Evolutionary conservation across 2,888 invertebrate species (phyloP).

Genomic region (Eugnorisma glareosa): DNA sequence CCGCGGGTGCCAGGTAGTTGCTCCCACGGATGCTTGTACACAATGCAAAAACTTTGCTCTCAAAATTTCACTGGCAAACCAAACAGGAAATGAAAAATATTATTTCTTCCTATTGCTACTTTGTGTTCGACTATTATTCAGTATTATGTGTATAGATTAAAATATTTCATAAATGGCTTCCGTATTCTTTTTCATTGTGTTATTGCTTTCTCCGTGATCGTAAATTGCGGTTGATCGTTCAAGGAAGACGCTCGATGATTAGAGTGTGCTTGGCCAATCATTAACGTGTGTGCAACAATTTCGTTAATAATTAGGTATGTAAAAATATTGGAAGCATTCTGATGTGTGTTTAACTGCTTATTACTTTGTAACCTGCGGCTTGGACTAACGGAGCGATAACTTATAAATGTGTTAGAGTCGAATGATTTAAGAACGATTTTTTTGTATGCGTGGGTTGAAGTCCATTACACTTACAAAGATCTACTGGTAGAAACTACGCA

Average conservation of each 20-base stretch:
- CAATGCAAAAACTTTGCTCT: conserved; percentile 84
- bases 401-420: conserved; percentile 74
- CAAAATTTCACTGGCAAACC: conserved; percentile 78
- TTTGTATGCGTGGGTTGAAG: conserved; percentile 53
- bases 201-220: conserved; percentile 74
- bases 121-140: conserved; percentile 67
- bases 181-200: conserved; percentile 69
- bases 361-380: conserved; percentile 83
- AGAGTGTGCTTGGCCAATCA: conserved; percentile 75
- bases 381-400: conserved; percentile 81
- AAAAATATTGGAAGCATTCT: conserved; percentile 81
- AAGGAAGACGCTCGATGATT: conserved; percentile 76
- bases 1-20: conserved; percentile 87
- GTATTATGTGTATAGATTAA: conserved; percentile 61
- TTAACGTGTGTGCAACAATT: conserved; percentile 83
- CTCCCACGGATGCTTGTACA: conserved; percentile 85
- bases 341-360: conserved; percentile 85
- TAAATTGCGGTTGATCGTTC: conserved; percentile 76
- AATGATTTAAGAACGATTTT: conserved; percentile 56
- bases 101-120: conserved; percentile 83
- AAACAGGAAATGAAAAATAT: conserved; percentile 89
- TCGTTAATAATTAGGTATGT: conserved; percentile 84
- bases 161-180: conserved; percentile 74
- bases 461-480: conserved; percentile 41
- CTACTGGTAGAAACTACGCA: conserved; percentile 34